Evolutionary conservation across 2,797 vertebrate species (phyloP), one percentile per base, ranked within the genome.

Genomic region (Remorina albescens): DNA sequence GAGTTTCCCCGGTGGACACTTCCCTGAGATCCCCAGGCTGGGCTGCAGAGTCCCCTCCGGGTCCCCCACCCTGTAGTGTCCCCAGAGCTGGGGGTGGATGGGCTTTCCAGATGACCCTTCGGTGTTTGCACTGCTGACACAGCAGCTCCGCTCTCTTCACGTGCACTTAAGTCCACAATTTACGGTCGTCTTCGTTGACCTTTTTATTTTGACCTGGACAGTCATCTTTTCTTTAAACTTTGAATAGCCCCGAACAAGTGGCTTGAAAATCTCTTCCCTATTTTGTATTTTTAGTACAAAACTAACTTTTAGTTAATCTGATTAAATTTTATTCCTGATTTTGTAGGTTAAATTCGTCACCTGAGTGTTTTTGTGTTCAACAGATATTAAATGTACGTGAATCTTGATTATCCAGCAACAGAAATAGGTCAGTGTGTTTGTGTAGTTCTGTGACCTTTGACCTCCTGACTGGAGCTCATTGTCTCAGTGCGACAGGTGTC

Each of bases 41-140:
- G 61, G 76, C 86, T 88, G 81, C 83, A 56, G 74, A 56, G 74
- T 67, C 84, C 71, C 73, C 54, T 68, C 74, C 69, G 49, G 71
- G 65, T 74, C 80, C 76, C 59, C 67, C 78, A 57, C 81, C 74
- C 59, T 49, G 76, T 78, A 88, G 86, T 72, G 83, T 85, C 81
- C 80, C 80, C 44, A 10, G 75, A 61, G 71, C 53, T 30, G 49
- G 44, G 37, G 37, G 77, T 51, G 82, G 88, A 93, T 92, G 84
- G 71, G 74, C 80, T 91, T 93, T 91, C 93, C 93, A 94, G 90
- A 94, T 92, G 93, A 88, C 72, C 51, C 51, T 28, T 55, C 61
- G 36, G 49, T 74, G 67, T 81, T 85, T 81, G 70, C 28, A 66
- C 56, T 83, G 81, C 86, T 83, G 86, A 86, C 78, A 13, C 10